A percentile compares a stretch with the other conserved stretches of the same genome.
Evolutionary conservation across 2,888 invertebrate species (phyloP).

Genomic region (Nephrotoma appendiculata): DNA sequence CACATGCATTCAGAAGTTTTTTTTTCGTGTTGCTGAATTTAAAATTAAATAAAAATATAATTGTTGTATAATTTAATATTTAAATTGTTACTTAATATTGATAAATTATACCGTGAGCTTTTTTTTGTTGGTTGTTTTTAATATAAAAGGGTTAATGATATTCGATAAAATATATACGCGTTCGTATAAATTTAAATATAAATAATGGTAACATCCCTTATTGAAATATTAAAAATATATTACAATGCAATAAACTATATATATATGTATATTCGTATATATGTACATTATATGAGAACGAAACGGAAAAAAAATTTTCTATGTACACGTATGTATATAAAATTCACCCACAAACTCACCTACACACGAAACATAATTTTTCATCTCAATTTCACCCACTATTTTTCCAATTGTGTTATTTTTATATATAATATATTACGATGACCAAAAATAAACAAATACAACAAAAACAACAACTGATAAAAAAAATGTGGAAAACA

Average conservation of each 20-base stretch:
- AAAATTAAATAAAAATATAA: not conserved
- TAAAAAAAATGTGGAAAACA: not conserved
- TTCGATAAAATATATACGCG: not conserved
- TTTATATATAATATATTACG: not conserved
- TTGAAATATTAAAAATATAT: conserved; percentile 4
- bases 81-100: not conserved
- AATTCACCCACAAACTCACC: not conserved
- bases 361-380: not conserved
- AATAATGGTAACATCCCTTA: conserved; percentile 6
- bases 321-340: not conserved
- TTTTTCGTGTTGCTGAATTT: not conserved
- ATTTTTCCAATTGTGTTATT: not conserved
- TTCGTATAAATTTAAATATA: not conserved
- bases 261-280: not conserved
- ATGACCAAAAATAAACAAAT: not conserved
- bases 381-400: not conserved
- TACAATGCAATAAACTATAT: conserved; percentile 1
- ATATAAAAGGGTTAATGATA: not conserved
- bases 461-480: not conserved
- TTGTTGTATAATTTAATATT: not conserved
- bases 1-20: not conserved
- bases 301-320: not conserved
- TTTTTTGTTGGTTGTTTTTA: not conserved
- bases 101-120: not conserved
- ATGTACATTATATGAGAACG: not conserved